Evolutionary conservation across 2,888 invertebrate genomes (phyloP).

Genomic region (Drosophila crucigera): DNA sequence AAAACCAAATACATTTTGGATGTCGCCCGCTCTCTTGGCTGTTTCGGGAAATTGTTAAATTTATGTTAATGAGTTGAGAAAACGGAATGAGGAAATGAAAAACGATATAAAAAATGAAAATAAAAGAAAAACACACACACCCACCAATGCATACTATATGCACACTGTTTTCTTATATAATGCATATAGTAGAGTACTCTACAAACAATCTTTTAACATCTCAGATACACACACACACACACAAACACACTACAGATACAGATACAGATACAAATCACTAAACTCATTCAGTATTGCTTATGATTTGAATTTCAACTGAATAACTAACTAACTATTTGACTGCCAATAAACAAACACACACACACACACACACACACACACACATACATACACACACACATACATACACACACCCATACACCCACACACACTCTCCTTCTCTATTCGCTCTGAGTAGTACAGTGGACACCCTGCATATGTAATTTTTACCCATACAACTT

Average conservation of each 20-base stretch:
- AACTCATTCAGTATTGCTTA: slow-evolving; percentile 44
- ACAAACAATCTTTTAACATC: slow-evolving; percentile 41
- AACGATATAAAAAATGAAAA: slow-evolving; percentile 14
- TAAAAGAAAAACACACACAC: slow-evolving; percentile 53
- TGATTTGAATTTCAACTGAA: slow-evolving; percentile 36
- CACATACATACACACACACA: not conserved
- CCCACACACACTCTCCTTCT: not conserved
- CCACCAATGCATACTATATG: slow-evolving; percentile 80
- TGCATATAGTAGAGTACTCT: slow-evolving; percentile 61
- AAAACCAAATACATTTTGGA: slow-evolving; percentile 20
- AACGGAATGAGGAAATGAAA: slow-evolving; percentile 22
- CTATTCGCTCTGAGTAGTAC: slow-evolving; percentile 34
- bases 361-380: not conserved
- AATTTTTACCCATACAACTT: slow-evolving; percentile 21
- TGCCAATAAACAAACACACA: slow-evolving; percentile 31
- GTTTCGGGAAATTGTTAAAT: slow-evolving; percentile 76
- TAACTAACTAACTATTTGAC: slow-evolving; percentile 38
- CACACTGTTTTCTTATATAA: slow-evolving; percentile 76
- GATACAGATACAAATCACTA: slow-evolving; percentile 10
- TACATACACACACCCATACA: no score
- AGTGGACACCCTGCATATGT: slow-evolving; percentile 62
- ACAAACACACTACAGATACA: slow-evolving; percentile 13
- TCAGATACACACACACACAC: slow-evolving; percentile 31
- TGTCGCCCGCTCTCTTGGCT: slow-evolving; percentile 68
- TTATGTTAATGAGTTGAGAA: slow-evolving; percentile 65